phyloP scores from a whole-genome alignment of 1,140 invertebrate genomes.

The Brachionus manjavacas region DNA sequence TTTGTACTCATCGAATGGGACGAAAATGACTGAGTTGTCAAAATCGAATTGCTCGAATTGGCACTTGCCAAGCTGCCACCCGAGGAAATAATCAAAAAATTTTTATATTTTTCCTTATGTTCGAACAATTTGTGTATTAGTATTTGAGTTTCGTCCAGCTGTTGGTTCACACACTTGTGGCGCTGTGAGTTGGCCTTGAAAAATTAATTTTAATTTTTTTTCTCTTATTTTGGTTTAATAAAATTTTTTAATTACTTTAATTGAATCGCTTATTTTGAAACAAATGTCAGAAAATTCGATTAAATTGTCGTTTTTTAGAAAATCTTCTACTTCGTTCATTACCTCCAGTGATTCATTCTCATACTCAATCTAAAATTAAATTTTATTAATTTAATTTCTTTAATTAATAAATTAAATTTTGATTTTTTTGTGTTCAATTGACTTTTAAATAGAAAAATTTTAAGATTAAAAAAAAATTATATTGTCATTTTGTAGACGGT shows the following conservation, averaged over 20 bases:
- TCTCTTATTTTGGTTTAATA: background rate
- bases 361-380: slow-evolving; percentile 15
- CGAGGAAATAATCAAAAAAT: background rate
- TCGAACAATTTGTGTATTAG: slow-evolving; percentile 12
- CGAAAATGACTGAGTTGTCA: background rate
- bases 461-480: too few relatives aligned
- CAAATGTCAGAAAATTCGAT: slow-evolving; percentile 17
- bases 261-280: slow-evolving; percentile 20
- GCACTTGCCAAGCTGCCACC: background rate
- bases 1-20: background rate
- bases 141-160: slow-evolving; percentile 2
- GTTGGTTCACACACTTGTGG: slow-evolving; percentile 8
- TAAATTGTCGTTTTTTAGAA: background rate
- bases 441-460: too few relatives aligned
- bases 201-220: background rate
- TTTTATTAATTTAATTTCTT: background rate
- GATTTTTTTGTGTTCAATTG: too few relatives aligned
- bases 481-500: too few relatives aligned
- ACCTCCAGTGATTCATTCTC: slow-evolving; percentile 38
- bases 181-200: slow-evolving; percentile 10
- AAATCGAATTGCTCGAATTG: background rate
- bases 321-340: background rate
- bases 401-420: too few relatives aligned
- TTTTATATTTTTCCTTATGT: slow-evolving; percentile 38
- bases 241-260: background rate